phyloP scores from a whole-genome alignment of 2,113 vertebrate species.

The Sialia sialis region DNA sequence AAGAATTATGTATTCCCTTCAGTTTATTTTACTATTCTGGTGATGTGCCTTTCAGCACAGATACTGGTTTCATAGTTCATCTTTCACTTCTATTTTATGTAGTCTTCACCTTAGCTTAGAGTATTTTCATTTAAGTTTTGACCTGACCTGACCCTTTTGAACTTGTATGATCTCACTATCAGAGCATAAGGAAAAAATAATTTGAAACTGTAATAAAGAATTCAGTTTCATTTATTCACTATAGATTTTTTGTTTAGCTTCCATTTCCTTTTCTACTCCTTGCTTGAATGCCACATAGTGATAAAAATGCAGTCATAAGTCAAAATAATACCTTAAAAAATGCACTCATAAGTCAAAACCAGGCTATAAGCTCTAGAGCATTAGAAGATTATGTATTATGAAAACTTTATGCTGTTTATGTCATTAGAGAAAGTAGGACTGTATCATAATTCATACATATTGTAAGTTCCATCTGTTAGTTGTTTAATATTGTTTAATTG shows the following conservation, averaged over 20 bases:
- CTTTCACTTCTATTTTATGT: neutral
- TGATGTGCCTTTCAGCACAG: neutral
- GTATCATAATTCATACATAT: constrained; percentile 7
- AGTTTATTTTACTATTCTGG: neutral
- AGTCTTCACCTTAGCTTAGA: neutral
- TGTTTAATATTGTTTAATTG: constrained; percentile 29
- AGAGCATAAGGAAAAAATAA: neutral
- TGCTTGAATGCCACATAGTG: neutral
- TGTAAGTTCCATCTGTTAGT: neutral
- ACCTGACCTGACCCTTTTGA: neutral
- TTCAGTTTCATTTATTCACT: neutral
- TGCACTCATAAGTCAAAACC: neutral
- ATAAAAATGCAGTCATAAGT: neutral
- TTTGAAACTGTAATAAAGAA: neutral
- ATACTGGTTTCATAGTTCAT: neutral
- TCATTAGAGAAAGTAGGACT: neutral
- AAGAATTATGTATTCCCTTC: neutral
- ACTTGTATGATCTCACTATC: neutral
- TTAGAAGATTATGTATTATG: neutral
- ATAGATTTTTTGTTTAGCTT: neutral
- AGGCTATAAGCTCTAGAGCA: neutral
- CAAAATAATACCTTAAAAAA: neutral
- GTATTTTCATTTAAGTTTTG: neutral
- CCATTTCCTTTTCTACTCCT: neutral
- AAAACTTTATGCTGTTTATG: constrained; percentile 11